These are phyloP conservation scores for Podarcis cretensis DNA, from an alignment of 2,113 vertebrate genomes.

Conservation along the genomic window DNA sequence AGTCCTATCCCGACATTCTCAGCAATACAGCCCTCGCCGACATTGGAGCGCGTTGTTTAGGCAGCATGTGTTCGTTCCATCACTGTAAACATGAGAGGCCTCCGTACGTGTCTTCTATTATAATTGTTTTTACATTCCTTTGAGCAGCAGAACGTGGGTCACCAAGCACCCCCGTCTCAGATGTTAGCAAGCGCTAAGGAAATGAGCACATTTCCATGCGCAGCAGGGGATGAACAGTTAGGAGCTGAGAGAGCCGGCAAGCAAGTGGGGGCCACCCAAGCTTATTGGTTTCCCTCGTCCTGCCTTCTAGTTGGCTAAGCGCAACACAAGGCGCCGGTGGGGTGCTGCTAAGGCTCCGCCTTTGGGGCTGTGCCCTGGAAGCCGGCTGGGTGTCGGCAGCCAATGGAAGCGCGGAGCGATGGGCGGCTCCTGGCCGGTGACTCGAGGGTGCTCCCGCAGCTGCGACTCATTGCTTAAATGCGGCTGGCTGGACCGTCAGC, in stretches of 20 bases:
- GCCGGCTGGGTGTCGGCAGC: not conserved
- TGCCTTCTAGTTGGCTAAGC: not conserved
- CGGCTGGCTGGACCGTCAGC: not conserved
- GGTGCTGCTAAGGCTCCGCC: not conserved
- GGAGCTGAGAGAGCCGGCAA: not conserved
- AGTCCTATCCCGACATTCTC: no score
- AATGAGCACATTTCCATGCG: not conserved
- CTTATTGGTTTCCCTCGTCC: not conserved
- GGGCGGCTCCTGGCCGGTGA: not conserved
- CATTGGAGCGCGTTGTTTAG: no score
- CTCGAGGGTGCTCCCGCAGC: not conserved
- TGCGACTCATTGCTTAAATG: not conserved
- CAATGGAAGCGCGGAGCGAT: not conserved
- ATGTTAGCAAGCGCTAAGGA: no score
- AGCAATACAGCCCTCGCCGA: no score
- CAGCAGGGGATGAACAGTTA: not conserved
- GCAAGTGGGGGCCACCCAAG: not conserved
- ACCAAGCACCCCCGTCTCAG: no score
- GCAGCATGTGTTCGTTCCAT: no score
- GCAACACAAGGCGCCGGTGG: not conserved
- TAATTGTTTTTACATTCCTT: no score
- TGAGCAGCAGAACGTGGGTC: no score
- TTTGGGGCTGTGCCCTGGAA: not conserved
- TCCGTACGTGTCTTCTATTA: no score
- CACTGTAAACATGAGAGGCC: no score